A percentile compares a stretch with the other conserved stretches of the same genome.
These are phyloP conservation scores for Alaudala cheleensis DNA, from an alignment of 2,113 vertebrate species.

Conservation along the genomic window DNA sequence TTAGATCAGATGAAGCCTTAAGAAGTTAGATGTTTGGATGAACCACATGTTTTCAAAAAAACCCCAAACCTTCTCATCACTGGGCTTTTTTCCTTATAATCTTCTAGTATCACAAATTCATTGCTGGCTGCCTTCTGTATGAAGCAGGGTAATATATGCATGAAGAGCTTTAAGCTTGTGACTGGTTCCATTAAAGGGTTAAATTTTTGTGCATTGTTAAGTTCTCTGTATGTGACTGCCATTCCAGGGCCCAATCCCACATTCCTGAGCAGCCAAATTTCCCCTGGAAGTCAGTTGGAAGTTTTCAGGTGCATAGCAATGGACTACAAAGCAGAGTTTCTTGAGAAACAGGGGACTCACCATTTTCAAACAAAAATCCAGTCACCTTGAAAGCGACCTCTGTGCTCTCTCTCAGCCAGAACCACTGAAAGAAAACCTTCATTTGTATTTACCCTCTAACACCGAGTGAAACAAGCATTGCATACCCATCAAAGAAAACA, in stretches of 20 bases:
- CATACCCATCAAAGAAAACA: not conserved
- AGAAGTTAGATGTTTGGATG: not conserved
- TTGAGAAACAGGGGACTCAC: not conserved
- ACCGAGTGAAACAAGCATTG: not conserved
- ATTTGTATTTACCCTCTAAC: conserved; percentile 23
- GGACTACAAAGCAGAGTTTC: conserved; percentile 4
- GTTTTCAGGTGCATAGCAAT: conserved; percentile 51
- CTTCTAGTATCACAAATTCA: not conserved
- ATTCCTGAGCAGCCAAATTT: conserved; percentile 59
- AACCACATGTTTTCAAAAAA: not conserved
- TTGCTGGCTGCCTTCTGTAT: not conserved
- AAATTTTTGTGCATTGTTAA: conserved; percentile 32
- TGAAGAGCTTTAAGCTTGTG: not conserved
- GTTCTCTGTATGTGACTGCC: not conserved
- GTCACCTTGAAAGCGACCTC: not conserved
- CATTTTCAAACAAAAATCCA: not conserved
- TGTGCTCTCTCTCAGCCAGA: not conserved
- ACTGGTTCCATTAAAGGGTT: conserved; percentile 19
- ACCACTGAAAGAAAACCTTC: conserved; percentile 8
- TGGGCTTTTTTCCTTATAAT: not conserved
- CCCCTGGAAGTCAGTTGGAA: conserved; percentile 44
- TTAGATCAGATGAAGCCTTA: conserved; percentile 1
- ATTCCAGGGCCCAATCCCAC: not conserved
- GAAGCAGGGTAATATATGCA: not conserved
- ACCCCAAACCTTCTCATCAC: not conserved